Base-by-base conservation (phyloP, 2,888 invertebrate genomes). In the Ophioninae sp. region DNA sequence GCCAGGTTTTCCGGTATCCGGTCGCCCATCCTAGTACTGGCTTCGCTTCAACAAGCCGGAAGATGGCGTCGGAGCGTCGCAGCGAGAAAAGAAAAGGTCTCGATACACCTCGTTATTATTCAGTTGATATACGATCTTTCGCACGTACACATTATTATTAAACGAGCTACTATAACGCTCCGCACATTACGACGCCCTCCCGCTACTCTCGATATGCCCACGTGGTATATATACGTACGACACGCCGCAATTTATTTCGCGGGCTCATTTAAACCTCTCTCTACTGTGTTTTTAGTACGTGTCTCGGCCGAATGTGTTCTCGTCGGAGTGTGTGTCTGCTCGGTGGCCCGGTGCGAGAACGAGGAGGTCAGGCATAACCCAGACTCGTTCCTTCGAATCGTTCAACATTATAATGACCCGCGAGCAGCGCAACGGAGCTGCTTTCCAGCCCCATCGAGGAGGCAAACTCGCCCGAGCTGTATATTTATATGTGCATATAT, bases 361-460 rank as follows among this genome's bases (percentile, higher is more conserved):
- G 62, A 72, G 50, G 44, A 65, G 62, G 64, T 67, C 61, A 61
- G 44, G 76, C 50, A 77, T 79, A 79, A 65, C 61, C 77, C 64
- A 76, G 80, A 69, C 75, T 81, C 64, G 75, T 70, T 75, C 70
- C 23, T 70, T 64, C 65, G 86, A 88, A 88, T 88, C 87, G 85
- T 86, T 87, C 88, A 87, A 87, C 87, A 87, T 88, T 87, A 88
- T 87, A 88, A 89, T 88, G 88, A 87, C 86, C 84, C 74, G 68
- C 21, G 75, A 75, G 41, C 23, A 39, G 41, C 62, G n/a, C 64
- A 69, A 64, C 72, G 67, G 57, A 44, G 50, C 41, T 41, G 68
- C 30, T 68, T 39, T 23, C 17, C 39, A 77, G 83, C 85, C 85
- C 82, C 84, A 80, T 85, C 83, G 85, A 87, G 87, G 85, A n/a